Base-by-base conservation (phyloP, 2,888 invertebrate species). In the Sesamia inferens region DNA sequence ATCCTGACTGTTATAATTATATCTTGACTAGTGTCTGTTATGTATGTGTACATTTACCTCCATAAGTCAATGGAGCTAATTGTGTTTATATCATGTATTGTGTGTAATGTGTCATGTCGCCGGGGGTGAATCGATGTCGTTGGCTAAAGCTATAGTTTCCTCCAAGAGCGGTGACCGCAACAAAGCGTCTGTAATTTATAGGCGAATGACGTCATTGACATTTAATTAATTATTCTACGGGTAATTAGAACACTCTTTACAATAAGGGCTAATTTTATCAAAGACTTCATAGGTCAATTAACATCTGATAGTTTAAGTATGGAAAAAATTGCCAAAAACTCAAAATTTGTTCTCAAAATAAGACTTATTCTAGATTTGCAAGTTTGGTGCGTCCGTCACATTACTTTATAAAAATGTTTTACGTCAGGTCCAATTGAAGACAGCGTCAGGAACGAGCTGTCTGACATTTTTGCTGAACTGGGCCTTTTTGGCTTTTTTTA, bases 41-140 rank as follows among this genome's bases (percentile, higher is more conserved):
- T 74, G 48, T 51, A 44, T 19, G 51, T 0, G 76, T 62, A 51
- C 48, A 62, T 67, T 59, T 13, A 19, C 19, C 24, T 42, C 65
- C 65, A 67, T 22, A 24, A 63, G 13, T 58, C 13, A 14, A 57
- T 58, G 31, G 48, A 39, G 66, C 19, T 77, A 76, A 81, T 81
- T 76, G 57, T 31, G 42, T 58, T 63, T 76, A 54, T 81, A 58
- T 24, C 10, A 63, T 22, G 22, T 48, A 22, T 39, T 54, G 76
- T 51, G n/a, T 55, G 61, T 68, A 57, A 76, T 42, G 10, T 44
- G 31, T 61, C 75, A 74, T 73, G 58, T 64, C 5, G 2, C 16
- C 1, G 5, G 47, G 13, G 44, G n/a, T 8, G 11, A 3, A 24
- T 47, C 16, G 13, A 72, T 72, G 22, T 16, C 19, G 6, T 24